Evolutionary conservation across 2,797 vertebrate genomes (phyloP).

Genomic region (Aselliscus stoliczkanus): DNA sequence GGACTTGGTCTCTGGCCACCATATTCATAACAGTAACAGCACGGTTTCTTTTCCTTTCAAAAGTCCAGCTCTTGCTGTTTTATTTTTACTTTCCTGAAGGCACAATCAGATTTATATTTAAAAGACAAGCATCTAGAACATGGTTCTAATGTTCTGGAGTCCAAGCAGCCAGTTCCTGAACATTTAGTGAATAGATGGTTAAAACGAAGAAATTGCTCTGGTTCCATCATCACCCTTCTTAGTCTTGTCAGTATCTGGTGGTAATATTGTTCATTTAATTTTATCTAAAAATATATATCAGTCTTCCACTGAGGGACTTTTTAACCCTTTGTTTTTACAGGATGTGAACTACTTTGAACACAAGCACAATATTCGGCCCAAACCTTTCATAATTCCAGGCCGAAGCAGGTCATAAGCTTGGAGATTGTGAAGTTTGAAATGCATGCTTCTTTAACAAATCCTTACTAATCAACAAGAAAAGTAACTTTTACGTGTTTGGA

Average conservation of each 20-base stretch:
- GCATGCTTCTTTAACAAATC: conserved; percentile 76
- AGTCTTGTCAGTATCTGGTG: not conserved
- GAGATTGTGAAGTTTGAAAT: conserved; percentile 76
- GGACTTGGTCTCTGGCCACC: not conserved
- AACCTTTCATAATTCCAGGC: conserved; percentile 86
- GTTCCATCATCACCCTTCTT: not conserved
- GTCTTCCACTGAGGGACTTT: conserved; percentile 57
- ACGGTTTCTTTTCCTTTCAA: conserved; percentile 49
- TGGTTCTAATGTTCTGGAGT: conserved; percentile 21
- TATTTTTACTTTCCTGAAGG: conserved; percentile 33
- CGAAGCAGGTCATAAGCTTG: conserved; percentile 85
- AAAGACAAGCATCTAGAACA: conserved; percentile 12
- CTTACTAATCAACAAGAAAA: conserved; percentile 65
- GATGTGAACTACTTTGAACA: conserved; percentile 93
- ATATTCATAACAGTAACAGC: not conserved
- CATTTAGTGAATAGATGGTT: not conserved
- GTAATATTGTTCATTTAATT: not conserved
- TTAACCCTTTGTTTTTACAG: conserved; percentile 83
- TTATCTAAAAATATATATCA: not conserved
- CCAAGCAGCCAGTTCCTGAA: not conserved
- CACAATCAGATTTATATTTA: not conserved
- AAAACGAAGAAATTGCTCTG: not conserved
- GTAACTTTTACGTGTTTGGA: conserved; percentile 45
- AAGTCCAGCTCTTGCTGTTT: conserved; percentile 84
- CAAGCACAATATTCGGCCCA: conserved; percentile 92